Base-by-base conservation (phyloP, 1,140 invertebrate genomes). In the Marisa cornuarietis region DNA sequence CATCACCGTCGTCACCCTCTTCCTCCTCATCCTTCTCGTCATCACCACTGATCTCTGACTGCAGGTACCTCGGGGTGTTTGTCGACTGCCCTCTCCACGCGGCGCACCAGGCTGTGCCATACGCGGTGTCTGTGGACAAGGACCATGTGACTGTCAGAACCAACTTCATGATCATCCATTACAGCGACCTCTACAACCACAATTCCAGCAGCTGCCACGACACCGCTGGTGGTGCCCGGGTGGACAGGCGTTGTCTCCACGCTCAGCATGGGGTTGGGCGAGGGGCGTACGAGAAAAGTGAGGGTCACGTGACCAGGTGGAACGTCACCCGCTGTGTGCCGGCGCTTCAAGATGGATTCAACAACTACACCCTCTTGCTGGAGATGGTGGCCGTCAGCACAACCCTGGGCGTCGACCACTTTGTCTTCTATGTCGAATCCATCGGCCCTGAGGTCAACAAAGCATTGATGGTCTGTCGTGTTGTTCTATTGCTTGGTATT, bases 371-470 rank as follows among this genome's bases (percentile, higher is more conserved):
- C 16, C 68, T 14, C 49, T 6, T 79, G 58, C 42, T 66, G 68
- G 77, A 79, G 31, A 79, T 71, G 68, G 61, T 79, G 31, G 77
- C 68, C 18, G 51, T 65, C 52, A 71, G 68, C 31, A 20, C n/a
- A 10, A 7, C 68, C n/a, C 26, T 79, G 49, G 77, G 71, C 1
- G 77, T 71, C 16, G 52, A 79, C 18, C 77, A 71, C 20, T 79
- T 79, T 49, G 77, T 79, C 52, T 79, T 79, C 65, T 79, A 79
- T n/a, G 20, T 79, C n/a, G n/a, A 79, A 18, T 26, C 20, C 7
- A 68, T 68, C 9, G 71, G 71, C 2, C 52, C 58, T 20, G 24
- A 22, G 1, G 68, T 79, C 20, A 26, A 9, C 54, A 58, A 58
- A 58, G 54, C 54, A 14, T 8, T 58, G 54, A 11, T 58, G 54